Evolutionary conservation across 2,113 vertebrate species (phyloP).

Genomic region (Mormyrus lacerda): DNA sequence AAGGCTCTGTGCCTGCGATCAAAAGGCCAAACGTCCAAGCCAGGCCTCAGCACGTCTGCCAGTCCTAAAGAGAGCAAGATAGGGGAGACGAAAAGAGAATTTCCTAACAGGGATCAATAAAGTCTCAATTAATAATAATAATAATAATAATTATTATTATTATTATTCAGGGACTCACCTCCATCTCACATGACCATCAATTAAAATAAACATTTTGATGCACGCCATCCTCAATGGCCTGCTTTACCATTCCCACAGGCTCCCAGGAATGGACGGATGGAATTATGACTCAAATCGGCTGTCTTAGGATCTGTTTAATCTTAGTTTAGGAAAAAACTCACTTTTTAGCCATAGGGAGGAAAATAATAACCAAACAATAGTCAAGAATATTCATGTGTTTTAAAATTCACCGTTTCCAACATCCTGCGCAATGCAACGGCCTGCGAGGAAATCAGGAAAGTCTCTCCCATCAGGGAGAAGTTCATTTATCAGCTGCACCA

Average conservation of each 20-base stretch:
- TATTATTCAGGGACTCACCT: neutral
- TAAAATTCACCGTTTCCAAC: neutral
- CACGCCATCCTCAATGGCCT: neutral
- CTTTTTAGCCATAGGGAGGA: neutral
- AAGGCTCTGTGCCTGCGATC: neutral
- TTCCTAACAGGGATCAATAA: too few species aligned
- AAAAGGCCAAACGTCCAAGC: too few species aligned
- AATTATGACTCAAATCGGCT: neutral
- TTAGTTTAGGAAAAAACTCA: neutral
- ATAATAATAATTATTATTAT: too few species aligned
- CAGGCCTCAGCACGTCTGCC: too few species aligned
- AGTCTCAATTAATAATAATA: too few species aligned
- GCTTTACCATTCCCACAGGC: neutral
- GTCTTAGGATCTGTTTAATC: neutral
- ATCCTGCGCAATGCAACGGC: neutral
- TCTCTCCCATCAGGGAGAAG: neutral
- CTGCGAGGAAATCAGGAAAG: neutral
- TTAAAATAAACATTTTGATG: neutral
- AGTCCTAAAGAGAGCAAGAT: too few species aligned
- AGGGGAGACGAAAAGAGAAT: too few species aligned
- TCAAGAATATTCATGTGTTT: neutral
- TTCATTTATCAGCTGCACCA: neutral
- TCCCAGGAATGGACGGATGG: neutral
- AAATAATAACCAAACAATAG: neutral
- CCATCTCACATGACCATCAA: neutral